Evolutionary conservation across 2,888 invertebrate genomes (phyloP).

Genomic region (Caenorhabditis sp.): DNA sequence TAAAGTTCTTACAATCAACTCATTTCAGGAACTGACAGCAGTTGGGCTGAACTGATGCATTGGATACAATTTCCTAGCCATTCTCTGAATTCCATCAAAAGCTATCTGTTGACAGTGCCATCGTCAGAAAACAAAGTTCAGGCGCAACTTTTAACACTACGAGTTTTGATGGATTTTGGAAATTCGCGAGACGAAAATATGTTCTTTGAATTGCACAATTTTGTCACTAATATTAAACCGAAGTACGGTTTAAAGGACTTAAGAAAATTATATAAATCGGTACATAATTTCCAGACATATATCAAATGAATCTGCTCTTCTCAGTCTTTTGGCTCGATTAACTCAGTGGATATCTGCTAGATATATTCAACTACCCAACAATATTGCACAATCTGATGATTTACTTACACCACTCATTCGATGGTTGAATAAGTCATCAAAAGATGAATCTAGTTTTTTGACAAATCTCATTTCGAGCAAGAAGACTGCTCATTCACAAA

Average conservation of each 20-base stretch:
- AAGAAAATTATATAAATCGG: neutral
- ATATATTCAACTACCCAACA: slow-evolving; percentile 12
- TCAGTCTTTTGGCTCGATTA: slow-evolving; percentile 47
- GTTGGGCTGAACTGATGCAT: slow-evolving; percentile 46
- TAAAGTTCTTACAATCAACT: slow-evolving; percentile 3
- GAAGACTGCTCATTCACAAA: slow-evolving; percentile 48
- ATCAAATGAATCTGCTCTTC: slow-evolving; percentile 50
- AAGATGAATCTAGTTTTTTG: slow-evolving; percentile 47
- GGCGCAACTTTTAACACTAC: slow-evolving; percentile 39
- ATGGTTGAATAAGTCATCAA: slow-evolving; percentile 40
- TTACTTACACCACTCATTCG: slow-evolving; percentile 29
- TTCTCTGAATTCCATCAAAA: slow-evolving; percentile 24
- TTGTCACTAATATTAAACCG: slow-evolving; percentile 58
- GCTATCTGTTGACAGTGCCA: slow-evolving; percentile 50
- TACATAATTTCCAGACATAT: slow-evolving; percentile 45
- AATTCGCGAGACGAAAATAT: slow-evolving; percentile 24
- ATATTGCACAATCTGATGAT: slow-evolving; percentile 40
- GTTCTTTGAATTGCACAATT: slow-evolving; percentile 48
- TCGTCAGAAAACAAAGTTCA: slow-evolving; percentile 47
- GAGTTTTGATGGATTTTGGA: slow-evolving; percentile 39
- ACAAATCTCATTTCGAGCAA: slow-evolving; percentile 41
- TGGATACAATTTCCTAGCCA: slow-evolving; percentile 49
- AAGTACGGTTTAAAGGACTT: slow-evolving; percentile 48
- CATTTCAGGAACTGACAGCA: slow-evolving; percentile 41
- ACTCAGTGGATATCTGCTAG: slow-evolving; percentile 38